Evolutionary conservation across 2,797 vertebrate genomes (phyloP), one percentile per base, ranked within the genome.

Genomic region (Pagetopsis macropterus): DNA sequence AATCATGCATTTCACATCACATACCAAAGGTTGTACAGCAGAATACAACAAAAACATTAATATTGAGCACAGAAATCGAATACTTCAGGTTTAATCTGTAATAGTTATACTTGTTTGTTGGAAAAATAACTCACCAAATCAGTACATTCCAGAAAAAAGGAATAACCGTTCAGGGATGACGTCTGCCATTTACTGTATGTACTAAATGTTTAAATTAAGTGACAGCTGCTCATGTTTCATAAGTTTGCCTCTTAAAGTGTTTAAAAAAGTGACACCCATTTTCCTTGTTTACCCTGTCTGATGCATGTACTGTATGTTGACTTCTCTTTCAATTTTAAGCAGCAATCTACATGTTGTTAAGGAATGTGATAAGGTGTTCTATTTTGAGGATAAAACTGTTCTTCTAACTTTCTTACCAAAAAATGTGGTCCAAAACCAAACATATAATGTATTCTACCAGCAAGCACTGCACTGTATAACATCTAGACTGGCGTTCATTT

Each of bases 21-120:
- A 62, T 75, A 50, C 44, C 71, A 79, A 71, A 79, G 33, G 37
- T 59, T 56, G 44, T 11, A 0, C 17, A 45, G 44, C 63, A 57
- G n/a, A 60, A 21, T 33, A 16, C 9, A 21, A 67, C 3, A 50
- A 51, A 44, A 27, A 44, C 61, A 37, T 37, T 12, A n/a, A 5
- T 16, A 31, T 19, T 17, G 8, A 60, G 31, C 41, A 60, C n/a
- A 23, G 49, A 51, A 12, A 40, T 45, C 56, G 2, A 51, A 19
- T 16, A 13, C 9, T 51, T 40, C 9, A 12, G 19, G 60, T 50
- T 70, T 11, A 50, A 6, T 63, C 21, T 60, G 50, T 54, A 6
- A 19, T 14, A 55, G 15, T 9, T 43, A 9, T 37, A 23, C n/a
- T 65, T 40, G 17, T 60, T 43, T 55, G 61, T 31, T 23, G 19